Evolutionary conservation across 2,888 invertebrate species (phyloP), one percentile per base, ranked within the genome.

Genomic region (Dynastes tityus): DNA sequence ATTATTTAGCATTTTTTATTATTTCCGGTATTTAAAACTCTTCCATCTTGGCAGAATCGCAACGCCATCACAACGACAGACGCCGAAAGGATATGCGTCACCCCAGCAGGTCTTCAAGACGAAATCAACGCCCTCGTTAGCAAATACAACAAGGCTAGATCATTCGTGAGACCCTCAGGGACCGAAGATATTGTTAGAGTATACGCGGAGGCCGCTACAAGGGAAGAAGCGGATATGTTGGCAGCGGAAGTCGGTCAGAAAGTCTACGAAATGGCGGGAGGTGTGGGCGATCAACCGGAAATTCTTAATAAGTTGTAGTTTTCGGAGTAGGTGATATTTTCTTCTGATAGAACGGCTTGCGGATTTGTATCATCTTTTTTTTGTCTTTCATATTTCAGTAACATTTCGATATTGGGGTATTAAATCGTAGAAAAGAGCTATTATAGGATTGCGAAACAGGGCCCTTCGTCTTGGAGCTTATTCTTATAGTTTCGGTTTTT

Each of bases 151-250:
- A 91, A 91, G 82, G 97, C 95, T 0, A 90, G 99, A 75, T 91
- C 97, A 2, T 99, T 99, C 90, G 97, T 98, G 0, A 91, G 98
- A 67, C 95, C 99, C 0, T 99, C 99, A 0, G 99, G 99, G 8
- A 99, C 99, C 0, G 99, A 99, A 89, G 98, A 99, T 88, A 91
- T 98, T 11, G 95, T 99, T 1, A 91, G 99, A 80, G 95, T 99
- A 0, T 99, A 99, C 89, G 97, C 98, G 0, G 99, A 99, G 89
- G 97, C 97, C 1, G 92, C 94, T 32, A 94, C 95, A 3, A 91
- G 92, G 85, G 90, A 91, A 85, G 93, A 94, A 74, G 85, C 85
- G 51, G 88, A 89, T 80, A 82, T 84, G 81, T 88, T 98, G 79
- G 95, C 95, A 0, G 90, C 92, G 2, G 93, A 96, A 88, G 95